Conservation (phyloP, 2,797 vertebrate species). For the Sebastes baramenuke region DNA sequence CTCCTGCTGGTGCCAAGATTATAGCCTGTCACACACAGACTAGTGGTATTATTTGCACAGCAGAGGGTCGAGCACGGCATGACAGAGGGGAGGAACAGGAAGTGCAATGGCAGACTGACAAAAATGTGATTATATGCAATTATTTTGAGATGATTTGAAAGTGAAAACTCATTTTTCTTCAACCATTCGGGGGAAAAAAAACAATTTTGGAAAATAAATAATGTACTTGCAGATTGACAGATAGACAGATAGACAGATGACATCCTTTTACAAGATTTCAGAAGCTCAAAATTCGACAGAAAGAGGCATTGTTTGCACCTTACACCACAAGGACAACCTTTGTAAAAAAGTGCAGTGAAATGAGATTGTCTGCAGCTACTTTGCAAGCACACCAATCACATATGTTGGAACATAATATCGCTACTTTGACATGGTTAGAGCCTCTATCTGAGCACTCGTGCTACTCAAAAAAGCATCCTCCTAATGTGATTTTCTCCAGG, state of each 20-base stretch:
- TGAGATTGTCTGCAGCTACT: not conserved
- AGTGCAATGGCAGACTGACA: conserved; percentile 45
- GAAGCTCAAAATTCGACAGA: not conserved
- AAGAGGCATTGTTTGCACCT: not conserved
- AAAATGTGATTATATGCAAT: conserved; percentile 62
- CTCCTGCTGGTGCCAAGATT: conserved; percentile 62
- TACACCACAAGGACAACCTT: not conserved
- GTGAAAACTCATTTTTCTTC: conserved; percentile 39
- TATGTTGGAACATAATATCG: not conserved
- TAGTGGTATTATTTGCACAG: conserved; percentile 70
- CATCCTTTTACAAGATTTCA: not conserved
- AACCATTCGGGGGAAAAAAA: not conserved
- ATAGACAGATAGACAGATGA: conserved; percentile 9
- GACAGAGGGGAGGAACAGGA: conserved; percentile 58
- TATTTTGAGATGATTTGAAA: conserved; percentile 59
- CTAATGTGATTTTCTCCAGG: not conserved
- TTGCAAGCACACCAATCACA: not conserved
- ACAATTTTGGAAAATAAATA: not conserved
- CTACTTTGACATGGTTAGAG: not conserved
- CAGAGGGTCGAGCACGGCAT: conserved; percentile 50
- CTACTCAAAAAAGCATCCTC: not conserved
- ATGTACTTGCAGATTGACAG: not conserved
- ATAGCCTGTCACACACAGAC: conserved; percentile 63
- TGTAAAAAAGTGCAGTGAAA: not conserved
- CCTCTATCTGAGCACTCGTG: not conserved